phyloP scores from a whole-genome alignment of 1,140 invertebrate species.

The Hyles euphorbiae region DNA sequence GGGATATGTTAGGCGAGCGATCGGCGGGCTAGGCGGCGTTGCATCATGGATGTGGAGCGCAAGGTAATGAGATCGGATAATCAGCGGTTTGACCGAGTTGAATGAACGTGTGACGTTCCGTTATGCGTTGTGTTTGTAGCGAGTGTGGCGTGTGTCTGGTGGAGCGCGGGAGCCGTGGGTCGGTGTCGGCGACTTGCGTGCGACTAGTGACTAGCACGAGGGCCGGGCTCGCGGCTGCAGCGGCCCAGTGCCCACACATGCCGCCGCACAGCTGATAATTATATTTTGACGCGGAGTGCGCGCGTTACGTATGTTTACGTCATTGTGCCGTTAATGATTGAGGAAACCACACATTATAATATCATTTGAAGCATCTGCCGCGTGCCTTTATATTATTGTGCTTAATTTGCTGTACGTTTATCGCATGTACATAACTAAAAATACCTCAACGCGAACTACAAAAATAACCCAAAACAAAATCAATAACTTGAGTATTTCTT shows the following conservation, averaged over 20 bases:
- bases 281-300: conserved; percentile 36
- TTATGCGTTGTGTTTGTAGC: conserved; percentile 3
- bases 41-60: conserved; percentile 44
- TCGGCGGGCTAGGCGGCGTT: conserved; percentile 49
- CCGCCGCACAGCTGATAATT: conserved; percentile 41
- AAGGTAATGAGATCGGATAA: conserved; percentile 14
- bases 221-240: conserved; percentile 6
- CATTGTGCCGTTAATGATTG: conserved; percentile 27
- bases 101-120: conserved; percentile 23
- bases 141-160: background rate
- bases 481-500: no score
- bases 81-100: conserved; percentile 10
- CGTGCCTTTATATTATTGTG: background rate
- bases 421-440: no score
- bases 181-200: conserved; percentile 29
- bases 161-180: conserved; percentile 36
- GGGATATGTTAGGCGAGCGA: conserved; percentile 40
- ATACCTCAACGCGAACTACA: no score
- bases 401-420: no score
- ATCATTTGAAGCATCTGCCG: conserved; percentile 6
- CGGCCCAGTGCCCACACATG: conserved; percentile 39
- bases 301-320: conserved; percentile 22
- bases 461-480: no score
- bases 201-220: conserved; percentile 32
- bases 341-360: conserved; percentile 28